Percentiles rank a stretch among this genome's conserved stretches.
These are phyloP conservation scores for Danio choprae DNA, from an alignment of 2,797 vertebrate genomes.

Conservation along the genomic window DNA sequence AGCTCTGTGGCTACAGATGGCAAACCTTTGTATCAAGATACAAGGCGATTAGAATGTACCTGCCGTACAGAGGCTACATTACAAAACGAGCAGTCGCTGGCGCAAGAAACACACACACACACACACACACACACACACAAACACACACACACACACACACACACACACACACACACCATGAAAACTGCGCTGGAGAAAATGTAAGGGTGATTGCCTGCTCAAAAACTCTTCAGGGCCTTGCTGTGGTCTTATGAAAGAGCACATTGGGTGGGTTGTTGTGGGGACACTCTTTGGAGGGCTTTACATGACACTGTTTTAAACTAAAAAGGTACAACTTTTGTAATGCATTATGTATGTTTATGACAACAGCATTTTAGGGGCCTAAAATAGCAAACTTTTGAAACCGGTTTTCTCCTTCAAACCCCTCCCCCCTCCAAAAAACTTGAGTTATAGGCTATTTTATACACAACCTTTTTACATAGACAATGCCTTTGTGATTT, in stretches of 20 bases:
- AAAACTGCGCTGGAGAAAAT: neutral
- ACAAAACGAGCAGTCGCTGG: neutral
- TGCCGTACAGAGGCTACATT: neutral
- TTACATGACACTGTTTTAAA: too few species aligned
- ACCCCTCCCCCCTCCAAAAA: too few species aligned
- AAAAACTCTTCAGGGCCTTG: neutral
- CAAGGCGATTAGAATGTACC: neutral
- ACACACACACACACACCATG: neutral
- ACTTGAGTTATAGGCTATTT: too few species aligned
- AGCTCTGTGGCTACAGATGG: neutral
- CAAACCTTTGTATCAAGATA: conserved; percentile 15
- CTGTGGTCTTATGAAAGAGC: neutral
- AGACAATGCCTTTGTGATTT: too few species aligned
- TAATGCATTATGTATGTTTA: too few species aligned
- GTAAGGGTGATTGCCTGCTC: neutral
- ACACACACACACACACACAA: neutral
- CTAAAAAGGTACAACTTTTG: too few species aligned
- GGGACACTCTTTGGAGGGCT: too few species aligned
- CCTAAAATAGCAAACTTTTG: too few species aligned
- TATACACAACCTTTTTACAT: too few species aligned
- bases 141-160: neutral
- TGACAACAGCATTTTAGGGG: too few species aligned
- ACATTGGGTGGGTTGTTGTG: neutral
- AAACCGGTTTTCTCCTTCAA: too few species aligned
- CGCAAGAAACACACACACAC: neutral